Percentiles rank a stretch among this genome's conserved stretches.
These are phyloP conservation scores for Pantherophis guttatus DNA, from an alignment of 2,113 vertebrate species.

Conservation along the genomic window DNA sequence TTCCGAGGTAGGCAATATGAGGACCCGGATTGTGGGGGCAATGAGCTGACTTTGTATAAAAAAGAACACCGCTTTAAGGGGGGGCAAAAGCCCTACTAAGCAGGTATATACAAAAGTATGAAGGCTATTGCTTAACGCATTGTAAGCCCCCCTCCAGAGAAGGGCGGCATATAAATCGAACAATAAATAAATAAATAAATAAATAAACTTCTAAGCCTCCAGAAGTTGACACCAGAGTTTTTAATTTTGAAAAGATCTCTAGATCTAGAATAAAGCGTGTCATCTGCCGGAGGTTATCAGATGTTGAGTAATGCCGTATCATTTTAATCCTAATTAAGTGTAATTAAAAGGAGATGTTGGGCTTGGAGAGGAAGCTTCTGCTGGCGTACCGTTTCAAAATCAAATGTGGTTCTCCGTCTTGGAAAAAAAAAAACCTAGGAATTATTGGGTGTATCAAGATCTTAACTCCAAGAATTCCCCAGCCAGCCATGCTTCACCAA, in stretches of 20 bases:
- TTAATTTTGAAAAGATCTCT: background rate
- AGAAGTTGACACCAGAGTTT: background rate
- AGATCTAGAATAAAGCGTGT: background rate
- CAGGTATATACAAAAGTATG: no score
- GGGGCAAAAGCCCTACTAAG: fast-evolving
- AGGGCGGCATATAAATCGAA: no score
- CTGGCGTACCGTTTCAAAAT: background rate
- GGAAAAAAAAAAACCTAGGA: background rate
- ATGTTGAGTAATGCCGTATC: background rate
- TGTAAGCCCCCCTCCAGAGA: no score
- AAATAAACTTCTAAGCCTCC: background rate
- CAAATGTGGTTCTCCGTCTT: background rate
- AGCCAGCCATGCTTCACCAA: background rate
- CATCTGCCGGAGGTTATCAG: background rate
- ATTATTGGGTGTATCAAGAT: background rate
- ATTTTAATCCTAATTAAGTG: background rate
- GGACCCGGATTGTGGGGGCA: no score
- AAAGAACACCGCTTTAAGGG: no score
- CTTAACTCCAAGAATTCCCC: background rate
- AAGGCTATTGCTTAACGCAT: no score
- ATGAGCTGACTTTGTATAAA: no score
- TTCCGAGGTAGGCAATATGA: no score
- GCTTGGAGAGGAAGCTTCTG: background rate
- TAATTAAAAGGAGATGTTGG: background rate
- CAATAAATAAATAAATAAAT: no score